Conservation (phyloP, 1,140 invertebrate genomes). For the Zophobas atratus region DNA sequence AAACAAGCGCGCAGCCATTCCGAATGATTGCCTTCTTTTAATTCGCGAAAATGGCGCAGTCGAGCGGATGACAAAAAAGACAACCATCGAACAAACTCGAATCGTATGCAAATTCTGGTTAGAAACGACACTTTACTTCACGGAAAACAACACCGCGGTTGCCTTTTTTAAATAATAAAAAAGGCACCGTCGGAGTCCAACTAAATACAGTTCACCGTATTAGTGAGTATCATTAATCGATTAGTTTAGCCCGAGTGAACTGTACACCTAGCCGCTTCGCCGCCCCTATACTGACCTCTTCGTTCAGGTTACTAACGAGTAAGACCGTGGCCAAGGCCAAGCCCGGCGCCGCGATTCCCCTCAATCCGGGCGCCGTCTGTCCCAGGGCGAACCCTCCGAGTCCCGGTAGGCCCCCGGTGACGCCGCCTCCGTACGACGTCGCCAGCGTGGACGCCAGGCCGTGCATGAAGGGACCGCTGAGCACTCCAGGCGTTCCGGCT, state of each 20-base stretch:
- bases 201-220: no score
- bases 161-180: no score
- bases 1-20: no score
- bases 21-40: no score
- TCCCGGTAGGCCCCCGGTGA: slow-evolving; percentile 80
- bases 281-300: slow-evolving; percentile 80
- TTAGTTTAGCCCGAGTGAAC: slow-evolving; percentile 1
- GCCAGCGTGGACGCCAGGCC: slow-evolving; percentile 80
- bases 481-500: slow-evolving; percentile 81
- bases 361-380: slow-evolving; percentile 77
- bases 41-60: no score
- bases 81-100: no score
- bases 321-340: slow-evolving; percentile 84
- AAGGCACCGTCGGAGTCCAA: no score
- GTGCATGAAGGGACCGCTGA: slow-evolving; percentile 88
- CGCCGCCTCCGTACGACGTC: slow-evolving; percentile 78
- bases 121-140: no score
- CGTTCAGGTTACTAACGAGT: slow-evolving; percentile 91
- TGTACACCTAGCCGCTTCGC: background rate
- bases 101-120: no score
- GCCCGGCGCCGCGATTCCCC: slow-evolving; percentile 75
- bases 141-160: no score
- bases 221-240: background rate
- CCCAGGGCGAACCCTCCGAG: slow-evolving; percentile 82
- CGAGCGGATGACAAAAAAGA: no score